Conservation (phyloP, 2,113 vertebrate species). For the Dunckerocampus dactyliophorus region DNA sequence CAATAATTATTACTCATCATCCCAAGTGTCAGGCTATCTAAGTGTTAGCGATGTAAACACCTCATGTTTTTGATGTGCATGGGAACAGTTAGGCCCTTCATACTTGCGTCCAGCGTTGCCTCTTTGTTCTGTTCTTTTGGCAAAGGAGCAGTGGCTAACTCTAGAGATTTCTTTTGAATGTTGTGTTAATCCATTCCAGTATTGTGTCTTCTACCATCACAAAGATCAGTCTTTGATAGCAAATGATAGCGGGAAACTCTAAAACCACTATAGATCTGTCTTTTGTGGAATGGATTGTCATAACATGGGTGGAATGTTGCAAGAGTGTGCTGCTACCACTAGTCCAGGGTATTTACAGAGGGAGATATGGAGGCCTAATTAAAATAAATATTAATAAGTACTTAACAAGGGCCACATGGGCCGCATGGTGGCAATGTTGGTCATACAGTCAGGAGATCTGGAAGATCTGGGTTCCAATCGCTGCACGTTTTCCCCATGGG, state of each 20-base stretch:
- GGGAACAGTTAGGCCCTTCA: slow-evolving; percentile 35
- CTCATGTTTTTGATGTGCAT: slow-evolving; percentile 37
- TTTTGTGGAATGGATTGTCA: slow-evolving; percentile 68
- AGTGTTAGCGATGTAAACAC: slow-evolving; percentile 58
- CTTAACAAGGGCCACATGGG: too few relatives aligned
- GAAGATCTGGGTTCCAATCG: too few relatives aligned
- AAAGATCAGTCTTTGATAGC: slow-evolving; percentile 76
- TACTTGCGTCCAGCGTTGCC: slow-evolving; percentile 40
- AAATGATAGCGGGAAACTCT: slow-evolving; percentile 65
- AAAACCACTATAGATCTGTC: slow-evolving; percentile 69
- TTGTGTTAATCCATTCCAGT: slow-evolving; percentile 74
- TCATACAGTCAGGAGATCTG: too few relatives aligned
- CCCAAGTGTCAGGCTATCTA: slow-evolving; percentile 49
- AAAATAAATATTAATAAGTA: too few relatives aligned
- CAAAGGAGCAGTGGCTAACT: slow-evolving; percentile 61
- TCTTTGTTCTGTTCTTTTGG: slow-evolving; percentile 54
- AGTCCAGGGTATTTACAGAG: too few relatives aligned
- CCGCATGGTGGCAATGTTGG: too few relatives aligned
- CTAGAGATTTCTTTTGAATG: slow-evolving; percentile 68
- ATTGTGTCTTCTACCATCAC: slow-evolving; percentile 67
- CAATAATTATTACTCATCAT: slow-evolving; percentile 58
- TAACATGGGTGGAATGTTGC: slow-evolving; percentile 62
- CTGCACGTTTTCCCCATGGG: too few relatives aligned
- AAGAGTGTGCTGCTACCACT: too few relatives aligned
- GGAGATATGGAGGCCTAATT: too few relatives aligned